Conservation (phyloP, 2,888 invertebrate species). For the Drosophila mulleri region DNA sequence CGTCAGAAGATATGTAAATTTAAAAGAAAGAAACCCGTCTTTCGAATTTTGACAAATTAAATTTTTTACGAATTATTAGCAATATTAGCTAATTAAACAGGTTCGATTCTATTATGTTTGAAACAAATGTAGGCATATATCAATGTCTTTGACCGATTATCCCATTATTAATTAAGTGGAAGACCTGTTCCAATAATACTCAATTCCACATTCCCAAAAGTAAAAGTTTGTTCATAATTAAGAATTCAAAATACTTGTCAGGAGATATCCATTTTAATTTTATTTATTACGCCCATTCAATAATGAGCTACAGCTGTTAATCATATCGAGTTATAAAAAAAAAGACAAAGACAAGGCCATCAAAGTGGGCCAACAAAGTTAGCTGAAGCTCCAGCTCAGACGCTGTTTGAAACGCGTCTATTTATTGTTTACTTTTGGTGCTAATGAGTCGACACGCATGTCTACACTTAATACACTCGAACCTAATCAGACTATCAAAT, state of each 20-base stretch:
- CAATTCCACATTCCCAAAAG: background rate
- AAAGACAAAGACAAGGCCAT: background rate
- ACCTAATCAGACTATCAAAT: conserved; percentile 15
- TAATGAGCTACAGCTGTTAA: background rate
- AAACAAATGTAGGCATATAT: background rate
- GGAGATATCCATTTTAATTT: background rate
- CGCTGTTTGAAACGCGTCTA: conserved; percentile 11
- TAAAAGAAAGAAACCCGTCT: conserved; percentile 21
- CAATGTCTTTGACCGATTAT: background rate
- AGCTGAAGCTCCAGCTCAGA: conserved; percentile 20
- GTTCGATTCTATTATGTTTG: background rate
- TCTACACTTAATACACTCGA: background rate
- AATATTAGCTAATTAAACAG: conserved; percentile 21
- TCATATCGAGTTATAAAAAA: background rate
- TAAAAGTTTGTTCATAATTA: conserved; percentile 1
- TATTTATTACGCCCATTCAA: background rate
- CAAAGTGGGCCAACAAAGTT: conserved; percentile 46
- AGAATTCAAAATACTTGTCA: background rate
- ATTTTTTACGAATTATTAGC: conserved; percentile 23
- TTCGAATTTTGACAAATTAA: background rate
- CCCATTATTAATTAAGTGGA: background rate
- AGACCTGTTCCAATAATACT: background rate
- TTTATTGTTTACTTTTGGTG: conserved; percentile 45
- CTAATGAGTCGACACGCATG: conserved; percentile 1
- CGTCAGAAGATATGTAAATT: background rate